phyloP scores from a whole-genome alignment of 2,113 vertebrate genomes.

The Phyllopteryx taeniolatus region DNA sequence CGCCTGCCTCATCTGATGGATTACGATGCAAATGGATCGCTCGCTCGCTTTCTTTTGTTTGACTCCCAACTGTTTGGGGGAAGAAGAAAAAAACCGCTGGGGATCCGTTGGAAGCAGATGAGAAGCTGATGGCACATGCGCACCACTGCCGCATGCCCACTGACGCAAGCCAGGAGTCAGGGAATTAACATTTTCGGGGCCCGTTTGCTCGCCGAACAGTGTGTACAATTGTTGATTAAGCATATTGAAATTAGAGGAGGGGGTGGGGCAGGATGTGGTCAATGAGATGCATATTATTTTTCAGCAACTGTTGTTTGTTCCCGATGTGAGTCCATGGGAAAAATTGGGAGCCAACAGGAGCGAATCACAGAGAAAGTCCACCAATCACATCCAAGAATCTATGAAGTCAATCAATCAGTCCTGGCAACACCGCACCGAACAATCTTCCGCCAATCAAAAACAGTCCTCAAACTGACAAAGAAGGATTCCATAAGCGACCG shows the following conservation, averaged over 20 bases:
- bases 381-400: no score
- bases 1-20: slow-evolving; percentile 38
- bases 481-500: no score
- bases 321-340: no score
- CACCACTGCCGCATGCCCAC: not conserved
- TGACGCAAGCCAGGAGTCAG: slow-evolving; percentile 26
- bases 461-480: no score
- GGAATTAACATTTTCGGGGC: slow-evolving; percentile 15
- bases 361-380: no score
- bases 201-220: slow-evolving; percentile 11
- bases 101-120: slow-evolving; percentile 47
- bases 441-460: no score
- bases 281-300: not conserved
- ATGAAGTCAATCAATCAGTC: no score
- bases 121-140: slow-evolving; percentile 23
- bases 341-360: no score
- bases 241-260: not conserved
- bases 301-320: no score
- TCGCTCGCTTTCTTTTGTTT: slow-evolving; percentile 50
- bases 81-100: slow-evolving; percentile 19
- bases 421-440: no score
- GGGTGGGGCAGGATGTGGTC: not conserved
- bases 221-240: not conserved
- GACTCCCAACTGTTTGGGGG: slow-evolving; percentile 33
- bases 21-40: slow-evolving; percentile 57